Evolutionary conservation across 1,140 invertebrate genomes (phyloP), one percentile per base, ranked within the genome.

Genomic region (Drosophila insularis): DNA sequence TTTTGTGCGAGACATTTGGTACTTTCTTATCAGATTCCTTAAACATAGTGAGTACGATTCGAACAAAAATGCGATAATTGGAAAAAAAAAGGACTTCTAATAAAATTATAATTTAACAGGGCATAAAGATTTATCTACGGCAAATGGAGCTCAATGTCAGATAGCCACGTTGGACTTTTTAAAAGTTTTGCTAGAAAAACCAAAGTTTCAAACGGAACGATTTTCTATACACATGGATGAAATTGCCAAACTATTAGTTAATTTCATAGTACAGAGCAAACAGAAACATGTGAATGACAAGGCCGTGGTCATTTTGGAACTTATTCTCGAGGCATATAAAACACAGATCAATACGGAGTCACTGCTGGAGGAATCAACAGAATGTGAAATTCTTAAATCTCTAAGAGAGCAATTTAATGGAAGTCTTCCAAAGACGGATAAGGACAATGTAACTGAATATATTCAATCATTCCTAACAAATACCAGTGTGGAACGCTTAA

Each of bases 1-100:
- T 17, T 90, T 89, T 67, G 59, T 82, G 23, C 67, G 63, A 1
- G 89, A 90, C 19, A 71, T 69, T 53, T 80, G 85, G 74, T 85
- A 69, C 14, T 90, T 90, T 67, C 43, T 85, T 1, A 71, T 72
- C 27, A 64, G 72, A 14, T 71, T 80, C 35, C 32, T 85, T 1
- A 5, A 65, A 17, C 69, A 71, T 50, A 73, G 85, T 89, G 4
- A 78, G 78, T 72, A n/a, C 23, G 3, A 14, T 8, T 6, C 6
- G 5, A 6, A 21, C 2, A 2, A 21, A 21, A 21, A 1, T 21
- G 21, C 21, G 1, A 21, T 21, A 1, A n/a, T n/a, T n/a, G n/a
- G n/a, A n/a, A 27, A 27, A 4, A 4, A 5, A 27, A 27, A 27
- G 0, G 4, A 5, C 27, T 27, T 27, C 5, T 27, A 27, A 27